Conservation (phyloP, 2,113 vertebrate genomes). For the Camelus dromedarius region DNA sequence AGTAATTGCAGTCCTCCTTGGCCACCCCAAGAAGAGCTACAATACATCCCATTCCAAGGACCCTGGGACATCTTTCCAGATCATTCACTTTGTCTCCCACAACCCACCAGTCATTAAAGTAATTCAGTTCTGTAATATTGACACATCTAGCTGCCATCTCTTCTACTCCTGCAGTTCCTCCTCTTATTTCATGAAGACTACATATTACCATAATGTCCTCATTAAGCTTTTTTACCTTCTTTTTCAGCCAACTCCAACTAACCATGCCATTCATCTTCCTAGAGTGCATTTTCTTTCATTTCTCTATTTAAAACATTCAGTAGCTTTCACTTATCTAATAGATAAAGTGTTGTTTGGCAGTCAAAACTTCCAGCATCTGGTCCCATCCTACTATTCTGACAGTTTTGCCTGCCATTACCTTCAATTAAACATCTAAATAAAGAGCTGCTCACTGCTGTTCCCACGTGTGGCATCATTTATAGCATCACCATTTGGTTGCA, state of each 20-base stretch:
- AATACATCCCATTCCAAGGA: not conserved
- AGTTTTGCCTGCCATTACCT: not conserved
- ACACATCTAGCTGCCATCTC: not conserved
- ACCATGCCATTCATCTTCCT: not conserved
- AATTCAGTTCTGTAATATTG: not conserved
- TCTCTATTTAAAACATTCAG: not conserved
- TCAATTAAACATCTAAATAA: not conserved
- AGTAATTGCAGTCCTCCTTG: not conserved
- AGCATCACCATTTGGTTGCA: not conserved
- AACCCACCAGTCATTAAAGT: not conserved
- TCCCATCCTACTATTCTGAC: not conserved
- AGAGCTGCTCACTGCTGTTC: rapidly evolving
- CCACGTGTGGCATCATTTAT: rapidly evolving
- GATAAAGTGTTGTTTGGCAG: not conserved
- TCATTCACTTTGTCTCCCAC: not conserved
- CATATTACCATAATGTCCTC: not conserved
- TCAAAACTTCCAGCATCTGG: not conserved
- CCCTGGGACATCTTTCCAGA: too few relatives aligned
- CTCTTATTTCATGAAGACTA: not conserved
- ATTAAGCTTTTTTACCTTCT: not conserved
- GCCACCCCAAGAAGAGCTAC: not conserved
- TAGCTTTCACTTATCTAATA: not conserved
- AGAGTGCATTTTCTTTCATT: not conserved
- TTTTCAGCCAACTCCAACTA: not conserved
- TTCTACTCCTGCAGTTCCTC: not conserved